Percentiles rank a stretch among this genome's conserved stretches.
These are phyloP conservation scores for Clistopyga incitator DNA, from an alignment of 2,888 invertebrate species.

Conservation along the genomic window DNA sequence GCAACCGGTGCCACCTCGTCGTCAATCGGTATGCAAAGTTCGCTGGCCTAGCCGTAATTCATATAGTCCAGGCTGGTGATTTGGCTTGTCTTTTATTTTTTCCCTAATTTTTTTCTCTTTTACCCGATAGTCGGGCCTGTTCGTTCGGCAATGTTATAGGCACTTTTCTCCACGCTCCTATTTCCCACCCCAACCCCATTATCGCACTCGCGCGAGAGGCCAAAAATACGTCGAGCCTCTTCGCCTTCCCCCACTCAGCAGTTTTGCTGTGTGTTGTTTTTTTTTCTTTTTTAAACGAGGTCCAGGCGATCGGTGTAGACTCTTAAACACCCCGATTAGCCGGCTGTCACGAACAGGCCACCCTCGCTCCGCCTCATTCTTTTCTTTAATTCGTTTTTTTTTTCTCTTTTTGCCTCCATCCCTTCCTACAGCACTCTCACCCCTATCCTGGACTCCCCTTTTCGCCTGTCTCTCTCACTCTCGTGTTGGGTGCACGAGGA, in stretches of 20 bases:
- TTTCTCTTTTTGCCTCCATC: conserved; percentile 66
- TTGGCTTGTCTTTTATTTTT: conserved; percentile 69
- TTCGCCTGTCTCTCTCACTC: conserved; percentile 55
- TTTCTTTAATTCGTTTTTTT: conserved; percentile 83
- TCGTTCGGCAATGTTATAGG: conserved; percentile 42
- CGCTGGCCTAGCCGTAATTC: conserved; percentile 78
- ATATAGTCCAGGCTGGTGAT: conserved; percentile 71
- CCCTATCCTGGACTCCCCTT: conserved; percentile 61
- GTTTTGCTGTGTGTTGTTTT: conserved; percentile 17
- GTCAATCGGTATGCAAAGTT: conserved; percentile 79
- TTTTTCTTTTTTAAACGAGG: conserved; percentile 80
- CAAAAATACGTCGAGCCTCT: conserved; percentile 79
- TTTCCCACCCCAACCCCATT: conserved; percentile 77
- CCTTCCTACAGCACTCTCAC: conserved; percentile 67
- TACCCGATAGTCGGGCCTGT: conserved; percentile 10
- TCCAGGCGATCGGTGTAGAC: conserved; percentile 84
- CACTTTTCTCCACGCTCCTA: conserved; percentile 41
- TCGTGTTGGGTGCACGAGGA: conserved; percentile 34
- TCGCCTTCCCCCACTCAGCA: conserved; percentile 39
- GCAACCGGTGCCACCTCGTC: conserved; percentile 53
- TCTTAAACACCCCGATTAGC: conserved; percentile 85
- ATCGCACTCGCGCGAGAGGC: conserved; percentile 76
- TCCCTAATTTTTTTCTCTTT: conserved; percentile 28
- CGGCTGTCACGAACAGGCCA: conserved; percentile 84
- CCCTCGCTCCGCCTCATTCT: conserved; percentile 82